These are phyloP conservation scores for Galerucella nymphaeae DNA, from an alignment of 2,888 invertebrate genomes.

Conservation along the genomic window DNA sequence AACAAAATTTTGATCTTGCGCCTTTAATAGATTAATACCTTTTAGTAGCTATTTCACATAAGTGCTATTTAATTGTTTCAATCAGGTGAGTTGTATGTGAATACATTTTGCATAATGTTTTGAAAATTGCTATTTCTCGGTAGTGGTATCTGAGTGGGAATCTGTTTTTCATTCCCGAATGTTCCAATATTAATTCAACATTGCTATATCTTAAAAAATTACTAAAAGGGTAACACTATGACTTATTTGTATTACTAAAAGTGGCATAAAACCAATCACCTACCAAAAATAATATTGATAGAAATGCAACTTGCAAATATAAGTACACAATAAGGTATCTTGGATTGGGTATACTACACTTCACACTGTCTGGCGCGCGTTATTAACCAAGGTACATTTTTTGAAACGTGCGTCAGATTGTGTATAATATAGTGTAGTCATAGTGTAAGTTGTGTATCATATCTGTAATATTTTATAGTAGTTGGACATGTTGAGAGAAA, in stretches of 20 bases:
- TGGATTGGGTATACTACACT: too few species aligned
- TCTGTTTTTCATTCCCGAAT: background rate
- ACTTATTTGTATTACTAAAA: background rate
- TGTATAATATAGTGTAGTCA: too few species aligned
- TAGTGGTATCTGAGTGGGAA: constrained; percentile 2
- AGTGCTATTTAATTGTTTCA: constrained; percentile 28
- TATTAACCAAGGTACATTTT: too few species aligned
- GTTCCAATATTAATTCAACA: background rate
- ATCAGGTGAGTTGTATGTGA: constrained; percentile 26
- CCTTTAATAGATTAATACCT: constrained; percentile 28
- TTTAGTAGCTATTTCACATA: constrained; percentile 29
- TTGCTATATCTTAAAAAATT: background rate
- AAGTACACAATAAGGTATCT: too few species aligned
- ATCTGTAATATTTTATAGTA: too few species aligned
- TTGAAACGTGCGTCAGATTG: too few species aligned
- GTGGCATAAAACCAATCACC: too few species aligned
- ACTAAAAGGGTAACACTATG: background rate
- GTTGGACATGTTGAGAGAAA: too few species aligned
- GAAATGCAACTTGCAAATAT: too few species aligned
- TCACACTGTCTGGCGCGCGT: too few species aligned
- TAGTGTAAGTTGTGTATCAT: too few species aligned
- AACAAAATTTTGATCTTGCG: constrained; percentile 28
- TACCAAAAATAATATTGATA: too few species aligned
- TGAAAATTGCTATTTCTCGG: background rate
- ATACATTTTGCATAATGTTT: constrained; percentile 3